Conservation (phyloP, 2,888 invertebrate genomes). For the Cantharis nigra region DNA sequence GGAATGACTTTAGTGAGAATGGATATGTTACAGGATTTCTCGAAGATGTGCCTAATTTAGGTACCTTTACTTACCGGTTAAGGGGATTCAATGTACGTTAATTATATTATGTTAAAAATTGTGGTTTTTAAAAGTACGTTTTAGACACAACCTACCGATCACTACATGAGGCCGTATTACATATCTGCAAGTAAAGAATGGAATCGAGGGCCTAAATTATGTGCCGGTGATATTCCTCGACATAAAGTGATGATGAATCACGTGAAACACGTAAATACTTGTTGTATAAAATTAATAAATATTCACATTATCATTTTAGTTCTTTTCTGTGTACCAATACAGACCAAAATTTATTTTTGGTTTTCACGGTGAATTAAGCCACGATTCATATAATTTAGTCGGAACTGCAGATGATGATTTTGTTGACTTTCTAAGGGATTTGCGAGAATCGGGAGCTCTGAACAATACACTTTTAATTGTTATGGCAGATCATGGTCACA, state of each 20-base stretch:
- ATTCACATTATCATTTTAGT: constrained; percentile 48
- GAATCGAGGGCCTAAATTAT: constrained; percentile 60
- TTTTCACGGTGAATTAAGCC: constrained; percentile 88
- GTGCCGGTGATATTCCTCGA: constrained; percentile 73
- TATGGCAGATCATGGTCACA: constrained; percentile 92
- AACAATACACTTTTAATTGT: constrained; percentile 83
- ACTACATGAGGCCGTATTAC: constrained; percentile 85
- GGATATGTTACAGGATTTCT: constrained; percentile 82
- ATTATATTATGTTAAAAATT: neutral
- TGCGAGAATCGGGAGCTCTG: constrained; percentile 66
- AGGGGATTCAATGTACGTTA: constrained; percentile 72
- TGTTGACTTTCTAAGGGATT: constrained; percentile 64
- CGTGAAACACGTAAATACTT: constrained; percentile 66
- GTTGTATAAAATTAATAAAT: neutral
- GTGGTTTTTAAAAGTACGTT: constrained; percentile 12
- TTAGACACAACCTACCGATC: constrained; percentile 80
- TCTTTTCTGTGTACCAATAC: constrained; percentile 65
- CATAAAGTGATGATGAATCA: constrained; percentile 71
- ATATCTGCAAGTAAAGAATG: constrained; percentile 64
- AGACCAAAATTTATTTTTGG: constrained; percentile 83
- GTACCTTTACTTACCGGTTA: constrained; percentile 88
- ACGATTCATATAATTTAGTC: constrained; percentile 82
- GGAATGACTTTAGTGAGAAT: constrained; percentile 73
- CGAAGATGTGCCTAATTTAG: constrained; percentile 83
- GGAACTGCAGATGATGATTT: constrained; percentile 78